Evolutionary conservation across 1,140 invertebrate species (phyloP).

Genomic region (Cydia amplana): DNA sequence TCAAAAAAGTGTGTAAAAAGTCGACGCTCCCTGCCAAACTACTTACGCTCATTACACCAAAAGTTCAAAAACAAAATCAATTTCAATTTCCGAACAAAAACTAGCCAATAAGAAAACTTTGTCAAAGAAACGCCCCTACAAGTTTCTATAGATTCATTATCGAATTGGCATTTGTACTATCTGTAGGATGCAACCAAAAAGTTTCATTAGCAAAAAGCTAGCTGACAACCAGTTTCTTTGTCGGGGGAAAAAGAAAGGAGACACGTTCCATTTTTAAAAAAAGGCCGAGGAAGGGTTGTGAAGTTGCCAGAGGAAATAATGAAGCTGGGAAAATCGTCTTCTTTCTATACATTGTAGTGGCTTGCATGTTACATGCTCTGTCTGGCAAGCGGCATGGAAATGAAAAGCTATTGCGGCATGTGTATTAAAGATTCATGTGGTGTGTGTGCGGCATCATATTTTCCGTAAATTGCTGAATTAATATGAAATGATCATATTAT

Average conservation of each 20-base stretch:
- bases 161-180: conserved; percentile 50
- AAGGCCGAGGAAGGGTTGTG: conserved; percentile 43
- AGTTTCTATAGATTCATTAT: conserved; percentile 48
- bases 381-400: conserved; percentile 20
- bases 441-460: neutral
- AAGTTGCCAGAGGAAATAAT: conserved; percentile 57
- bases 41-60: neutral
- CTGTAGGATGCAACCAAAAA: conserved; percentile 59
- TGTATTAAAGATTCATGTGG: conserved; percentile 10
- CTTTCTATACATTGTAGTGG: conserved; percentile 1
- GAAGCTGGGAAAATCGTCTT: conserved; percentile 44
- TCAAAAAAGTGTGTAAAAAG: neutral
- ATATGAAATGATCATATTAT: conserved; percentile 1
- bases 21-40: neutral
- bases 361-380: conserved; percentile 21
- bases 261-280: conserved; percentile 61
- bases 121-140: conserved; percentile 34
- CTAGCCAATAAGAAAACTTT: conserved; percentile 23
- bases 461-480: conserved; percentile 17
- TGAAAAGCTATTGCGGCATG: conserved; percentile 18
- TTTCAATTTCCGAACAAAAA: conserved; percentile 26
- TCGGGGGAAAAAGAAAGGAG: conserved; percentile 47
- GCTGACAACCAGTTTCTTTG: conserved; percentile 55
- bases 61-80: conserved; percentile 23
- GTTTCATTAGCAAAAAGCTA: conserved; percentile 68